These are phyloP conservation scores for Syngnathus rostellatus DNA, from an alignment of 2,797 vertebrate species.

Conservation along the genomic window DNA sequence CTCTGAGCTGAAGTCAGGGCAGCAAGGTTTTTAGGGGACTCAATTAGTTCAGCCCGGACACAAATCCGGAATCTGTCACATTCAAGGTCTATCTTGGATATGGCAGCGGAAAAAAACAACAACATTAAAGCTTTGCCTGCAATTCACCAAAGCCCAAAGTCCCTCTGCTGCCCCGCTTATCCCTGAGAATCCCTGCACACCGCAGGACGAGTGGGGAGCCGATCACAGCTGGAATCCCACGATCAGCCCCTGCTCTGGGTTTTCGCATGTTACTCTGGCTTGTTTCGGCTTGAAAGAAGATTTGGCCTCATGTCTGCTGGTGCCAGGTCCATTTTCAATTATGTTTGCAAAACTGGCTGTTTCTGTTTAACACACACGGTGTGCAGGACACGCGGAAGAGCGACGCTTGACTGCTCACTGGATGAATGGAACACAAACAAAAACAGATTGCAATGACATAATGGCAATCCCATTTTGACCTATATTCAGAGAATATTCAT, in stretches of 20 bases:
- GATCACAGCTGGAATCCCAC: constrained; percentile 57
- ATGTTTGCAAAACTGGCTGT: constrained; percentile 21
- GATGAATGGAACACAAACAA: background rate
- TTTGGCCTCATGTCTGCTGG: constrained; percentile 36
- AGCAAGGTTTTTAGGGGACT: constrained; percentile 60
- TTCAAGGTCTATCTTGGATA: constrained; percentile 59
- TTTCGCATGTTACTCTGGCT: constrained; percentile 34
- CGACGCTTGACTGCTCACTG: background rate
- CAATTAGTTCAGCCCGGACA: constrained; percentile 70
- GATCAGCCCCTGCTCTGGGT: constrained; percentile 41
- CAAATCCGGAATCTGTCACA: constrained; percentile 57
- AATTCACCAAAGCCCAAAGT: constrained; percentile 52
- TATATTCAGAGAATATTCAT: background rate
- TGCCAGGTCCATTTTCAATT: constrained; percentile 28
- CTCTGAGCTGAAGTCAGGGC: constrained; percentile 54
- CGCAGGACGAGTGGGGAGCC: constrained; percentile 38
- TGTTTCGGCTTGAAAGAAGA: constrained; percentile 42
- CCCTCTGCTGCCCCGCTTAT: constrained; percentile 52
- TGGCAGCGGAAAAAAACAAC: constrained; percentile 28
- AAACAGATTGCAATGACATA: background rate
- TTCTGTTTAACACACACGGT: constrained; percentile 10
- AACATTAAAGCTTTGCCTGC: constrained; percentile 44
- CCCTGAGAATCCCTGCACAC: constrained; percentile 56
- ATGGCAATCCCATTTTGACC: constrained; percentile 4
- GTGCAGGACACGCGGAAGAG: constrained; percentile 7